Conservation (phyloP, 2,888 invertebrate genomes). For the Andrena hattorfiana region DNA sequence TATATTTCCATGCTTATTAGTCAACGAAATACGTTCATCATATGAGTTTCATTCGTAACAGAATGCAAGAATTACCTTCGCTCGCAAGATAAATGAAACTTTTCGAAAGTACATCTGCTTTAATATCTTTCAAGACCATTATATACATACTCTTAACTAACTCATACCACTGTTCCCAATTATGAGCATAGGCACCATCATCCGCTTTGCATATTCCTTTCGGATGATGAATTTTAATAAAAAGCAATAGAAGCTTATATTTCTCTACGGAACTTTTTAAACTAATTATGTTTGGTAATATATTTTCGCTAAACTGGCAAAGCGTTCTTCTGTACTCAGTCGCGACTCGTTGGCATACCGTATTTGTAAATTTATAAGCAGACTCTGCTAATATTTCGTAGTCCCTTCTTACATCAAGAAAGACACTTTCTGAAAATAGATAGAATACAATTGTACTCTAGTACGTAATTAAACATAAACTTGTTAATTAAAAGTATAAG, state of each 20-base stretch:
- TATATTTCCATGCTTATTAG: slow-evolving; percentile 4
- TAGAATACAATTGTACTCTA: not conserved
- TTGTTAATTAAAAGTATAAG: slow-evolving; percentile 20
- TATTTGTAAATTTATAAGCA: slow-evolving; percentile 73
- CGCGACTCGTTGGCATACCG: slow-evolving; percentile 84
- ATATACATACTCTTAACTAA: slow-evolving; percentile 83
- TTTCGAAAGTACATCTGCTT: slow-evolving; percentile 64
- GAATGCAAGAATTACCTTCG: slow-evolving; percentile 76
- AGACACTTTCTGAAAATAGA: slow-evolving; percentile 45
- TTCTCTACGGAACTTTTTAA: slow-evolving; percentile 80
- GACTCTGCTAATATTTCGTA: slow-evolving; percentile 64
- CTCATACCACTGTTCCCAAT: slow-evolving; percentile 85
- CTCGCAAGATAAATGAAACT: slow-evolving; percentile 75
- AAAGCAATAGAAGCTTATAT: slow-evolving; percentile 86
- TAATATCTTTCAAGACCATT: slow-evolving; percentile 80
- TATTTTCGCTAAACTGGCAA: slow-evolving; percentile 86
- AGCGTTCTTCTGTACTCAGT: slow-evolving; percentile 86
- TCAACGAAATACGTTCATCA: not conserved
- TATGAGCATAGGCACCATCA: slow-evolving; percentile 82
- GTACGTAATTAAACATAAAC: slow-evolving; percentile 8
- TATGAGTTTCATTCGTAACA: not conserved
- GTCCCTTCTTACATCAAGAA: slow-evolving; percentile 39
- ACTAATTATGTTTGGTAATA: slow-evolving; percentile 85
- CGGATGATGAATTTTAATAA: slow-evolving; percentile 86
- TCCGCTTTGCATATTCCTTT: slow-evolving; percentile 81